phyloP scores from a whole-genome alignment of 2,113 vertebrate genomes.

The Gymnobelideus leadbeateri region DNA sequence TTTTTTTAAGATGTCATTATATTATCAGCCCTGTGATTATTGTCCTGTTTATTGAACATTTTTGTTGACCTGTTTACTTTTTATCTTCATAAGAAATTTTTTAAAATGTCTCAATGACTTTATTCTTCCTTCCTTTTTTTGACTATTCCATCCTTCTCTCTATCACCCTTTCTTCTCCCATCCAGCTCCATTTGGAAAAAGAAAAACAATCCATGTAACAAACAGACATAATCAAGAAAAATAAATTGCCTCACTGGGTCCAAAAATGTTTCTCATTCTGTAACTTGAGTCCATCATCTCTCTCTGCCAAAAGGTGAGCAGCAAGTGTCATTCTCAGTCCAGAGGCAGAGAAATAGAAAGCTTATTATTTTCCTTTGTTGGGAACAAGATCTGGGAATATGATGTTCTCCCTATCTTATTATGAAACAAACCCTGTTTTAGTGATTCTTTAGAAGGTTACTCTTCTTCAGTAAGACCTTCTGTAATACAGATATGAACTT shows the following conservation, averaged over 20 bases:
- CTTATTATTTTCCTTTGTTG: background rate
- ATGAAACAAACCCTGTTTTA: background rate
- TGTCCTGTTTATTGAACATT: background rate
- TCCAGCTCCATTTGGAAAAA: background rate
- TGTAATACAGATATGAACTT: background rate
- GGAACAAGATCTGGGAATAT: background rate
- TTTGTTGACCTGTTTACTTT: background rate
- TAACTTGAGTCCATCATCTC: background rate
- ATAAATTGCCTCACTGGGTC: background rate
- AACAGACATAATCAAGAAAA: background rate
- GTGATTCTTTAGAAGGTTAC: background rate
- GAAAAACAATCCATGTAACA: background rate
- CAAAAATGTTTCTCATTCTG: background rate
- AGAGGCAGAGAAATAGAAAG: background rate
- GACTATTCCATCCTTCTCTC: background rate
- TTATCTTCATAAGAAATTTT: background rate
- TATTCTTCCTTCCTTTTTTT: background rate
- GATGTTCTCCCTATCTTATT: background rate
- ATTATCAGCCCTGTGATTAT: background rate
- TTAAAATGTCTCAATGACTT: background rate
- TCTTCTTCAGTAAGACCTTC: background rate
- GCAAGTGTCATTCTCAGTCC: background rate
- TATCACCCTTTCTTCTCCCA: background rate
- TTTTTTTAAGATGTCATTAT: background rate
- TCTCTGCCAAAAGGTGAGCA: background rate